Conservation (phyloP, 2,113 vertebrate genomes). For the Bostrychus sinensis region DNA sequence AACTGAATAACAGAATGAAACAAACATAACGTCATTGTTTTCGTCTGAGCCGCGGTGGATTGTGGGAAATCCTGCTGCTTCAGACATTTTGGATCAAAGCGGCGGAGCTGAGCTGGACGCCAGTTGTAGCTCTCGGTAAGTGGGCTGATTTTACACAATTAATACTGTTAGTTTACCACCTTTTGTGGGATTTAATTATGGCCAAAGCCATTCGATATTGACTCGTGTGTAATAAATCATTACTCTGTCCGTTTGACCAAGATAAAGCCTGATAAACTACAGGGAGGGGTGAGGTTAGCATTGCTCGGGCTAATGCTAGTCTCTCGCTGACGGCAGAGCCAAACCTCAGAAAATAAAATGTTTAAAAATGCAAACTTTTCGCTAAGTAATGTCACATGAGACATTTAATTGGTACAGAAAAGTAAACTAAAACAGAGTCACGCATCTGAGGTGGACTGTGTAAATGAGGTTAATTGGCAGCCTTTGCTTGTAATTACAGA, state of each 20-base stretch:
- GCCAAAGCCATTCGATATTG: fast-evolving
- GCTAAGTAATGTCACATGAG: neutral
- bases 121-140: constrained; percentile 71
- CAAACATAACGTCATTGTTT: constrained; percentile 65
- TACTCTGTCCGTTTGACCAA: neutral
- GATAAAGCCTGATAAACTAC: neutral
- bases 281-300: constrained; percentile 75
- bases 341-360: neutral
- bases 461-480: constrained; percentile 1
- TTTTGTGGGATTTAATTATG: fast-evolving
- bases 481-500: neutral
- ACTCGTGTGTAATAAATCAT: neutral
- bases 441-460: constrained; percentile 1
- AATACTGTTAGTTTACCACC: fast-evolving
- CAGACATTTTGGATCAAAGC: constrained; percentile 81
- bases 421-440: neutral
- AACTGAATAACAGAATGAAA: constrained; percentile 5
- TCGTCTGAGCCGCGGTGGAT: constrained; percentile 37
- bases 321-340: neutral
- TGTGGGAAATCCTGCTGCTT: constrained; percentile 54
- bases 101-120: constrained; percentile 55
- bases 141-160: constrained; percentile 5
- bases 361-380: neutral
- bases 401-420: neutral
- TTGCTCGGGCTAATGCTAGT: neutral